Conservation (phyloP, 2,888 invertebrate species). For the Tenthredo notha region DNA sequence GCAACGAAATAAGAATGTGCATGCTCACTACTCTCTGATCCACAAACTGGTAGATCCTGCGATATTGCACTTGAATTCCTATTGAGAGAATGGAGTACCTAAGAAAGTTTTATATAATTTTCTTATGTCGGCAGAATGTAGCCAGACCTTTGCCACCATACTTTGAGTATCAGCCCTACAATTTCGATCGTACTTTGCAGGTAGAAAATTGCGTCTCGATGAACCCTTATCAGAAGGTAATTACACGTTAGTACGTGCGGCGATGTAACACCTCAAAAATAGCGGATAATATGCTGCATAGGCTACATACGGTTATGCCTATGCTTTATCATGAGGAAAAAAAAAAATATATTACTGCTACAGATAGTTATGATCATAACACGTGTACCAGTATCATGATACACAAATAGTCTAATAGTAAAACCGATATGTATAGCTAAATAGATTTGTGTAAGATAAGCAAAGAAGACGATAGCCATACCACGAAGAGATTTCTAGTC, state of each 20-base stretch:
- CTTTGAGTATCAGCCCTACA: slow-evolving; percentile 62
- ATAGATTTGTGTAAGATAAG: background rate
- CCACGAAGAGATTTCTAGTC: background rate
- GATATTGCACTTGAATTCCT: slow-evolving; percentile 25
- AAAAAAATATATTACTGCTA: slow-evolving; percentile 20
- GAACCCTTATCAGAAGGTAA: slow-evolving; percentile 65
- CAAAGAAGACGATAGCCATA: background rate
- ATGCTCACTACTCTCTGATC: background rate
- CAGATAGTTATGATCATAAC: background rate
- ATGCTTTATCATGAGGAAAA: background rate
- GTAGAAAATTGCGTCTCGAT: slow-evolving; percentile 59
- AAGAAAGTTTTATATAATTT: slow-evolving; percentile 1
- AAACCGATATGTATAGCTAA: no score
- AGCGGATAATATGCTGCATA: slow-evolving; percentile 30
- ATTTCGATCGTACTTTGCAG: slow-evolving; percentile 59
- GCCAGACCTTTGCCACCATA: slow-evolving; percentile 23
- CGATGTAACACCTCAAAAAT: slow-evolving; percentile 66
- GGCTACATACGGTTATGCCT: background rate
- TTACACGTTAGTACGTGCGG: slow-evolving; percentile 60
- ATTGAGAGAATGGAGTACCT: background rate
- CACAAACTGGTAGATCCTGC: slow-evolving; percentile 11
- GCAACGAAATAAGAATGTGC: background rate
- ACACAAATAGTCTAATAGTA: background rate
- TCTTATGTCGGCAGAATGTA: background rate
- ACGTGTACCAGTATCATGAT: background rate